phyloP scores from a whole-genome alignment of 2,113 vertebrate species.

The Laterallus jamaicensis region DNA sequence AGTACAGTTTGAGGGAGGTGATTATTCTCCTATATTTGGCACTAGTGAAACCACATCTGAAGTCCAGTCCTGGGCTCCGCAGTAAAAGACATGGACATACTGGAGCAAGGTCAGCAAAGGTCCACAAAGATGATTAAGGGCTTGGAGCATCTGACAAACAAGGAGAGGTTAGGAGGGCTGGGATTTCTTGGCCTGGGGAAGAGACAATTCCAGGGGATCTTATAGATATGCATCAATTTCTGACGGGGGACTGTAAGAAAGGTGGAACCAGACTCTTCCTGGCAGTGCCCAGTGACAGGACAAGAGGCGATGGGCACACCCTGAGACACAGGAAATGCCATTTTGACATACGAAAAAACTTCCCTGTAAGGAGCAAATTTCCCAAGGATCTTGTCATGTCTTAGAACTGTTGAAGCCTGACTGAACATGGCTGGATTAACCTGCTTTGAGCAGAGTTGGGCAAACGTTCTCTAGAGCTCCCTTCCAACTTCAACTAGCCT shows the following conservation, averaged over 20 bases:
- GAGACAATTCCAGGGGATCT: background rate
- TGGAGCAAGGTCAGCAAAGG: fast-evolving
- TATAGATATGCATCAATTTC: background rate
- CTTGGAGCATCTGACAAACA: background rate
- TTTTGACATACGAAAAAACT: background rate
- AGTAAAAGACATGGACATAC: background rate
- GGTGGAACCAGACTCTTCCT: background rate
- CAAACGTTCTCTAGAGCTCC: background rate
- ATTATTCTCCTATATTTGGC: background rate
- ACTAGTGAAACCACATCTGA: background rate
- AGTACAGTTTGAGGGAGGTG: background rate
- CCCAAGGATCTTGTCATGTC: background rate
- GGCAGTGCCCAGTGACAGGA: background rate
- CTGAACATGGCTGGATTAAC: background rate
- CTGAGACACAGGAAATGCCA: background rate
- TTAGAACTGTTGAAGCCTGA: background rate
- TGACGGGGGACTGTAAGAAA: background rate
- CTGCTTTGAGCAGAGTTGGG: background rate
- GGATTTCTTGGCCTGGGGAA: background rate
- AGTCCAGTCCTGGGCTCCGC: background rate
- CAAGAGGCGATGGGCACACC: background rate
- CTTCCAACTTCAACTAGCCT: background rate
- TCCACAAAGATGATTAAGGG: background rate
- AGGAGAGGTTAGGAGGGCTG: background rate
- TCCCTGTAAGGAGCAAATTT: background rate